These are phyloP conservation scores for Eulemur macaco DNA, from an alignment of 2,113 vertebrate species.

Conservation along the genomic window DNA sequence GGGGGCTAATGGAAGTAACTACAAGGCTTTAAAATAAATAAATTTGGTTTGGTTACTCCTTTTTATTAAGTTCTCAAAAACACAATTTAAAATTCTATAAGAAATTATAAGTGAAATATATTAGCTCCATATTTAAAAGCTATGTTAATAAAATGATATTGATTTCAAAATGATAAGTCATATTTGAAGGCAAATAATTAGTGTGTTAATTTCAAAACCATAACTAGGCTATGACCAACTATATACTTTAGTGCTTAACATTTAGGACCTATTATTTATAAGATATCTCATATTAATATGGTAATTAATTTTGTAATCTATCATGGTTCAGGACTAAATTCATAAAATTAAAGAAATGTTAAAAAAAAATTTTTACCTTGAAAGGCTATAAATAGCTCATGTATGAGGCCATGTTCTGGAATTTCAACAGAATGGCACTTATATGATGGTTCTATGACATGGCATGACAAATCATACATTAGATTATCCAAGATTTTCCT, in stretches of 20 bases:
- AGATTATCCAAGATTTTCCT: conserved; percentile 71
- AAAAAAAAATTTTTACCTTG: conserved; percentile 78
- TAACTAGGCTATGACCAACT: neutral
- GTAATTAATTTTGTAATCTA: conserved; percentile 31
- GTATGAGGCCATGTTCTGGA: conserved; percentile 65
- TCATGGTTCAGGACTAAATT: neutral
- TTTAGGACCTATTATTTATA: conserved; percentile 1
- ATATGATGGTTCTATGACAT: conserved; percentile 67
- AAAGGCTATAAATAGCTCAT: conserved; percentile 82
- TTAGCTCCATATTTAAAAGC: conserved; percentile 5
- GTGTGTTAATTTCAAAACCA: conserved; percentile 37
- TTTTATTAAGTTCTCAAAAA: conserved; percentile 35
- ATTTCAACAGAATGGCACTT: conserved; percentile 79
- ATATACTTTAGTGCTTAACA: neutral
- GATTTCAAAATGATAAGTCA: conserved; percentile 6
- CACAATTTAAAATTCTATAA: conserved; percentile 49
- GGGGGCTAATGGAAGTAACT: conserved; percentile 74
- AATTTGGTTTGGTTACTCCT: neutral
- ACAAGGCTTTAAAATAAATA: conserved; percentile 50
- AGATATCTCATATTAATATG: neutral
- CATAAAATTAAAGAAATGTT: conserved; percentile 44
- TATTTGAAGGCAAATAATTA: conserved; percentile 50
- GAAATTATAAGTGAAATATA: conserved; percentile 20
- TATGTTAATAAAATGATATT: conserved; percentile 9
- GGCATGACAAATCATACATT: conserved; percentile 79